Conservation (phyloP, 2,113 vertebrate species). For the Myiagra hebetior region DNA sequence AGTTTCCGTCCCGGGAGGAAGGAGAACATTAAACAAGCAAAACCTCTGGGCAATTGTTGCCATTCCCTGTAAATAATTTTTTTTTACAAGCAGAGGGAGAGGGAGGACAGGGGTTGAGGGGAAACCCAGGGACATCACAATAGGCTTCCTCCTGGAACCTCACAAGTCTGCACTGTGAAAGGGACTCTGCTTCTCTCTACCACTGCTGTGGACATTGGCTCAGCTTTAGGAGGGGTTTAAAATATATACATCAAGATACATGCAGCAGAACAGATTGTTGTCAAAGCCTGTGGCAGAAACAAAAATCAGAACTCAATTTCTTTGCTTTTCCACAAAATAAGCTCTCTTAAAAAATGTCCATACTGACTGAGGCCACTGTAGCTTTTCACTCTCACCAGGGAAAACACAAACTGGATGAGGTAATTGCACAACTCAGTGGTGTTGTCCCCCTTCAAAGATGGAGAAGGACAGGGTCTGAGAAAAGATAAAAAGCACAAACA, state of each 20-base stretch:
- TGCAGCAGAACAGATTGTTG: neutral
- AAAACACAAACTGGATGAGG: neutral
- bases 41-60: slow-evolving; percentile 8
- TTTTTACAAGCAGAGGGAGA: neutral
- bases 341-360: neutral
- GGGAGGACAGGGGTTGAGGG: neutral
- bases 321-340: neutral
- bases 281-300: neutral
- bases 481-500: neutral
- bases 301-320: neutral
- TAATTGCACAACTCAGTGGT: neutral
- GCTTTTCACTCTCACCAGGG: neutral
- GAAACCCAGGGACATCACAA: neutral
- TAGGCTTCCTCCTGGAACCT: neutral
- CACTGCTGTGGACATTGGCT: neutral
- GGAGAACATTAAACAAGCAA: slow-evolving; percentile 38
- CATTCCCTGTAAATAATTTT: neutral
- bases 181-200: neutral
- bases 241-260: neutral
- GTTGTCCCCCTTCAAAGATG: neutral
- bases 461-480: neutral
- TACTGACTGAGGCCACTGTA: neutral
- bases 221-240: neutral
- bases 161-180: neutral
- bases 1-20: slow-evolving; percentile 28